Evolutionary conservation across 1,140 invertebrate genomes (phyloP), one percentile per base, ranked within the genome.

Genomic region (Pantala flavescens): DNA sequence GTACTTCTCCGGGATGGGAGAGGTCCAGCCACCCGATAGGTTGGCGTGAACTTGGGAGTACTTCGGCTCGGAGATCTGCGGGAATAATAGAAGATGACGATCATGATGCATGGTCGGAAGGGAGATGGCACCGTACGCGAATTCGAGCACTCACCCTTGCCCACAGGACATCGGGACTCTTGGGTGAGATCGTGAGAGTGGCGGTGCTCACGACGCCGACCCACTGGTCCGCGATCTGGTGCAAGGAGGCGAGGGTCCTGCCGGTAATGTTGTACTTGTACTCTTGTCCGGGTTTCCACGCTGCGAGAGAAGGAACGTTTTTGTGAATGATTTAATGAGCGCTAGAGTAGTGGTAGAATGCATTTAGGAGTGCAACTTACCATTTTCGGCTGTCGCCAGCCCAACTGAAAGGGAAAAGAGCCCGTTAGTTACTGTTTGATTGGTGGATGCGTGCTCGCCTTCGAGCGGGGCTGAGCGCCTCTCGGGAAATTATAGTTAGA

Each of bases 221-320:
- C 70, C 81, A 82, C 74, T 87, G 80, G 76, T 87, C 82, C 0
- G 83, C 79, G 9, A 87, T 80, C 42, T 88, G 83, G 12, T 84
- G 81, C 0, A 88, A 78, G 10, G 82, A 81, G 0, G 87, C 82
- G 24, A 91, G 43, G 0, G 88, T 90, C 28, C 86, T 83, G 24
- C 86, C 85, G 23, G 82, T 81, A 3, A 90, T 83, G 12, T 85
- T 77, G 78, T 90, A 92, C 9, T 81, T 81, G 79, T 91, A 92
- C 49, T 87, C 82, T 28, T 83, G 84, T 28, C 85, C 85, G 0
- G 76, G 76, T 76, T 85, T 83, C 88, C 88, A 90, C 19, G 83
- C 86, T 49, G 43, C 43, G 43, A 16, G 43, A 16, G 16, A 16
- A 49, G 43, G 43, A 49, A 49, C 16, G 16, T 49, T 49, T 16